phyloP scores from a whole-genome alignment of 2,888 invertebrate genomes.

The Criorhina ranunculi region DNA sequence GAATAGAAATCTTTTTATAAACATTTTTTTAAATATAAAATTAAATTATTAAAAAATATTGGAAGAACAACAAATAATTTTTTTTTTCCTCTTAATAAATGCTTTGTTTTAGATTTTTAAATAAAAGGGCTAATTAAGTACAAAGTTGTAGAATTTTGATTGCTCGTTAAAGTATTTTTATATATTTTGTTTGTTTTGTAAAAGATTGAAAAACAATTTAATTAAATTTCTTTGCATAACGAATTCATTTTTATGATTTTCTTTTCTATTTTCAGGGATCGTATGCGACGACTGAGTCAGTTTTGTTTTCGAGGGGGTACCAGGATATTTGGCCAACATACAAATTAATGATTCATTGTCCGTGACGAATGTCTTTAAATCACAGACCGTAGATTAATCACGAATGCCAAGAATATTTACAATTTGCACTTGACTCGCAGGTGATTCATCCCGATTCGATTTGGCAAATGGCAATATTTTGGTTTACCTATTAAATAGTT shows the following conservation, averaged over 20 bases:
- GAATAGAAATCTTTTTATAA: slow-evolving; percentile 6
- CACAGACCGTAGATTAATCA: slow-evolving; percentile 65
- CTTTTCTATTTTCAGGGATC: slow-evolving; percentile 71
- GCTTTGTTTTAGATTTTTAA: slow-evolving; percentile 33
- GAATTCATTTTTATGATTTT: slow-evolving; percentile 52
- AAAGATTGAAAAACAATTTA: slow-evolving; percentile 76
- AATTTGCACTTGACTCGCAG: slow-evolving; percentile 44
- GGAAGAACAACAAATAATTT: slow-evolving; percentile 42
- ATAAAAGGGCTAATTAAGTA: slow-evolving; percentile 26
- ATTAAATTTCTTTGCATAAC: slow-evolving; percentile 76
- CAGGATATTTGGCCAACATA: slow-evolving; percentile 43
- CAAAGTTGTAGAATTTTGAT: slow-evolving; percentile 38
- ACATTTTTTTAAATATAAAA: slow-evolving; percentile 15
- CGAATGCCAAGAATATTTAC: slow-evolving; percentile 66
- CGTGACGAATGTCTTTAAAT: slow-evolving; percentile 69
- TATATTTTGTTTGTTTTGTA: slow-evolving; percentile 65
- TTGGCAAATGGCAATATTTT: slow-evolving; percentile 32
- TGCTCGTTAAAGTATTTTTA: slow-evolving; percentile 35
- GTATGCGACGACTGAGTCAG: slow-evolving; percentile 8
- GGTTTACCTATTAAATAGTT: slow-evolving; percentile 9
- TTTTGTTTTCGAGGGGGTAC: slow-evolving; percentile 33
- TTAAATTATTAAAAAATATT: slow-evolving; percentile 15
- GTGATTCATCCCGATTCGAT: slow-evolving; percentile 56
- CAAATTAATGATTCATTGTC: slow-evolving; percentile 64
- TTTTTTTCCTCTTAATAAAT: slow-evolving; percentile 49